These are phyloP conservation scores for Stictonetta naevosa DNA, from an alignment of 2,113 vertebrate species.

Conservation along the genomic window DNA sequence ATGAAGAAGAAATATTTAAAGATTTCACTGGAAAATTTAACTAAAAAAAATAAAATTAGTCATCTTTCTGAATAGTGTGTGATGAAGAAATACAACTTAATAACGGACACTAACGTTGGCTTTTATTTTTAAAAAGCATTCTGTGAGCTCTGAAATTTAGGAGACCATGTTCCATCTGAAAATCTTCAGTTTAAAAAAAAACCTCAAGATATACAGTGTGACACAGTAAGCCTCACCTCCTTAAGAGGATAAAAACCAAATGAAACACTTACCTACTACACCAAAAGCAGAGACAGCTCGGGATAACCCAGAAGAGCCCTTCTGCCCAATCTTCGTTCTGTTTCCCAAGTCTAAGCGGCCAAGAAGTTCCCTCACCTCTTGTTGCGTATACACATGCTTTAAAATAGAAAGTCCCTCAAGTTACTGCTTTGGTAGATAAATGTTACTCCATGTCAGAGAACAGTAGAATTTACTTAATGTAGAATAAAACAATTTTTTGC, in stretches of 20 bases:
- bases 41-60: background rate
- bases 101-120: background rate
- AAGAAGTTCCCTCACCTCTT: constrained; percentile 92
- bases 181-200: background rate
- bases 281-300: constrained; percentile 90
- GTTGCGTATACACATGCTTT: constrained; percentile 94
- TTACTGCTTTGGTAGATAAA: background rate
- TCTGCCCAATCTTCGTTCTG: constrained; percentile 93
- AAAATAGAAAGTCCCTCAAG: background rate
- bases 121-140: background rate
- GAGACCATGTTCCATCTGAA: background rate
- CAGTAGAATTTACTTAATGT: background rate
- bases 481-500: background rate
- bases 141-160: background rate
- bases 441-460: background rate
- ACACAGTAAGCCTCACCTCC: constrained; percentile 52
- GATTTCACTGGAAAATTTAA: background rate
- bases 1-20: background rate
- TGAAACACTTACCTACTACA: constrained; percentile 86
- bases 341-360: constrained; percentile 95
- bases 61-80: background rate
- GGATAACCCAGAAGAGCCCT: constrained; percentile 91
- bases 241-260: background rate
- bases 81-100: background rate
- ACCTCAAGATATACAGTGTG: background rate